These are phyloP conservation scores for Cavia porcellus DNA, from an alignment of 2,113 vertebrate genomes.

Conservation along the genomic window DNA sequence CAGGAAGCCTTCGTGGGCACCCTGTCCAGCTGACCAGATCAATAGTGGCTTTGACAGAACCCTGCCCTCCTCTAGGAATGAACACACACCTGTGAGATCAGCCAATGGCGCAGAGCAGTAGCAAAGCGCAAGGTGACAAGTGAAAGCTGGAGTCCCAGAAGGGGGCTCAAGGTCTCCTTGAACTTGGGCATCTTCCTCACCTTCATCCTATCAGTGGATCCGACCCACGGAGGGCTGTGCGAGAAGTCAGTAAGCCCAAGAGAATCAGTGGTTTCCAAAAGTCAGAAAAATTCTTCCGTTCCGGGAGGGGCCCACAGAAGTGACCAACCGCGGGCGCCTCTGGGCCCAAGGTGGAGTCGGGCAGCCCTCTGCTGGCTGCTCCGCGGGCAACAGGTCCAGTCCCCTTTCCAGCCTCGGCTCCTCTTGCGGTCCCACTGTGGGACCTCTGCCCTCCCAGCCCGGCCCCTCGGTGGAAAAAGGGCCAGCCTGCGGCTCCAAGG, in stretches of 20 bases:
- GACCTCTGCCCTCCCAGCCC: background rate
- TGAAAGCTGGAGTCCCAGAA: background rate
- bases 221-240: background rate
- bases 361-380: constrained; percentile 75
- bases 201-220: background rate
- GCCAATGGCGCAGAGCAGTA: background rate
- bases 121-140: background rate
- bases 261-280: background rate
- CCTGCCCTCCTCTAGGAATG: background rate
- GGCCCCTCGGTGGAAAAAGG: background rate
- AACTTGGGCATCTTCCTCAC: background rate
- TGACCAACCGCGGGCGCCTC: background rate
- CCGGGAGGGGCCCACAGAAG: background rate
- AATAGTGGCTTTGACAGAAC: background rate
- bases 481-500: rapidly evolving
- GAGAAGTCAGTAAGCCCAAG: background rate
- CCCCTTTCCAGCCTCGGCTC: background rate
- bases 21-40: background rate
- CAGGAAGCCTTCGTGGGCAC: background rate
- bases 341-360: background rate
- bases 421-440: rapidly evolving
- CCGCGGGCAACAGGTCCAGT: rapidly evolving
- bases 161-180: background rate
- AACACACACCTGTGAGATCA: background rate
- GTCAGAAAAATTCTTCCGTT: background rate